These are phyloP conservation scores for Gari tellinella DNA, from an alignment of 2,888 invertebrate species.

Conservation along the genomic window DNA sequence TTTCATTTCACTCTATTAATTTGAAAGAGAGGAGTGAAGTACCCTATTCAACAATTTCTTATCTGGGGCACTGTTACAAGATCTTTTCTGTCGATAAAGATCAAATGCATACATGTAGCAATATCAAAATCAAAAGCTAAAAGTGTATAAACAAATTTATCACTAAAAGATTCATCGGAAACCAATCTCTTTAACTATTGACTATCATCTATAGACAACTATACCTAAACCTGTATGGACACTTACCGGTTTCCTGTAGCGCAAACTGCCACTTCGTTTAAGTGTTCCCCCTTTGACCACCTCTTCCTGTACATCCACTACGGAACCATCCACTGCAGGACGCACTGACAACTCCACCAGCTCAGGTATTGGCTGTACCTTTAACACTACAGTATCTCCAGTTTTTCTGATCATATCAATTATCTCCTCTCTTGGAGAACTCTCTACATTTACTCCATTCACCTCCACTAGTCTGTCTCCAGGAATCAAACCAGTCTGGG, in stretches of 20 bases:
- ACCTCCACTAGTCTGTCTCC: conserved; percentile 97
- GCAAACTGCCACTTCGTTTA: conserved; percentile 89
- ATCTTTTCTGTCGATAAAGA: no score
- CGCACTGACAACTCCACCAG: conserved; percentile 94
- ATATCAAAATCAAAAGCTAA: no score
- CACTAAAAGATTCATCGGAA: no score
- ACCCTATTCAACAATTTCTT: no score
- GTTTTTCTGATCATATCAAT: conserved; percentile 91
- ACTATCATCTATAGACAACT: neutral
- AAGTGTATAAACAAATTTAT: no score
- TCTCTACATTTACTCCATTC: conserved; percentile 93
- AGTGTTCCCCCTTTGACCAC: conserved; percentile 91
- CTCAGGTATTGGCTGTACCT: conserved; percentile 97
- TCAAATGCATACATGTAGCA: no score
- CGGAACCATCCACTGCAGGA: conserved; percentile 89
- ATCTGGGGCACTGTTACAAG: no score
- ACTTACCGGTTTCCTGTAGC: conserved; percentile 79
- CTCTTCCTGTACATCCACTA: conserved; percentile 88
- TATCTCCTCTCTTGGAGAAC: conserved; percentile 94
- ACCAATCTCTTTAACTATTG: no score
- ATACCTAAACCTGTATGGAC: neutral
- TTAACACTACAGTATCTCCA: conserved; percentile 87
- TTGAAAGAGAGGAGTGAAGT: no score
- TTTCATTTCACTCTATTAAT: no score
- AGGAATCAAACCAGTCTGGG: conserved; percentile 94